Percentiles rank a stretch among this genome's conserved stretches.
phyloP scores from a whole-genome alignment of 2,888 invertebrate genomes.

The Aphrophora alni region DNA sequence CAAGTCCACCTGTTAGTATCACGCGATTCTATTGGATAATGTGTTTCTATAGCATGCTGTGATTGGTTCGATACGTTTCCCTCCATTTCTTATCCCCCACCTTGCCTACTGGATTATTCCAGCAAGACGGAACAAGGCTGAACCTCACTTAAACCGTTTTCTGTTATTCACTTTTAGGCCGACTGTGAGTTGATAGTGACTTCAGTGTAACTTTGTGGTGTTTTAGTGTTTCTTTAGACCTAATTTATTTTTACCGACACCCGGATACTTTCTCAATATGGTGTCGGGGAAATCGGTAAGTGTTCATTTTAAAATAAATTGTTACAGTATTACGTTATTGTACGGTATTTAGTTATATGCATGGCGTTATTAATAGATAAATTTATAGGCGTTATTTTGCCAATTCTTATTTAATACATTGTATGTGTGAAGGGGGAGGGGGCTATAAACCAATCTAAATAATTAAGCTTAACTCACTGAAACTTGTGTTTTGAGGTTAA shows the following conservation, averaged over 20 bases:
- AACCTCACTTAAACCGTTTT: conserved; percentile 5
- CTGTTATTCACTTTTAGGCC: background rate
- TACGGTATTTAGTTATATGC: too few species aligned
- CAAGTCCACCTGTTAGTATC: background rate
- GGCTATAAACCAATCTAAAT: too few species aligned
- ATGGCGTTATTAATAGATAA: too few species aligned
- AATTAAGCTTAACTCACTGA: too few species aligned
- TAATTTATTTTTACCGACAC: background rate
- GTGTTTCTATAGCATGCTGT: background rate
- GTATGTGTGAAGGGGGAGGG: too few species aligned
- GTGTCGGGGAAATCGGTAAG: conserved; percentile 45
- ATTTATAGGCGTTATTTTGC: too few species aligned
- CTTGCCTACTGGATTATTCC: background rate
- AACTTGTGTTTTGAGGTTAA: too few species aligned
- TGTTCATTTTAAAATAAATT: too few species aligned
- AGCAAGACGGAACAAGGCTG: background rate
- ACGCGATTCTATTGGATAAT: background rate
- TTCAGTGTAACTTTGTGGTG: conserved; percentile 10
- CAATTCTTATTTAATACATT: too few species aligned
- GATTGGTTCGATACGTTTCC: background rate
- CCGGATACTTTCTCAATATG: conserved; percentile 35
- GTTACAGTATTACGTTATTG: too few species aligned
- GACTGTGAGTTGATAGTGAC: background rate
- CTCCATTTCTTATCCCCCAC: conserved; percentile 9
- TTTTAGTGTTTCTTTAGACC: background rate